Conservation (phyloP, 2,113 vertebrate species). For the Xyrauchen texanus region DNA sequence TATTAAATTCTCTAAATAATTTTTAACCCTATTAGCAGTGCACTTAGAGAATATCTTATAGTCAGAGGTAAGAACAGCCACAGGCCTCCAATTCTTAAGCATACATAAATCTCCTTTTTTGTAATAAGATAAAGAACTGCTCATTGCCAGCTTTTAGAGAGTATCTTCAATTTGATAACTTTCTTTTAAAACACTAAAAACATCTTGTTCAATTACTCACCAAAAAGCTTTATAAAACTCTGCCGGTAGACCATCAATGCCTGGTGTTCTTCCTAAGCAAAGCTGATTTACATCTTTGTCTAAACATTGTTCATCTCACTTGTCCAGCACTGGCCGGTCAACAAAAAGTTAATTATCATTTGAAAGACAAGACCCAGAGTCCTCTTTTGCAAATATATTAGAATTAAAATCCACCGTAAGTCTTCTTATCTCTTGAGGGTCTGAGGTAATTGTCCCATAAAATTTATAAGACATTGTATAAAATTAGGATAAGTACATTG, state of each 20-base stretch:
- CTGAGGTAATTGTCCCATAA: not conserved
- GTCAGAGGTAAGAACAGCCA: not conserved
- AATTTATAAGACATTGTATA: not conserved
- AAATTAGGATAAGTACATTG: not conserved
- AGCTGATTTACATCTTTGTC: not conserved
- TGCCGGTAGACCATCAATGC: not conserved
- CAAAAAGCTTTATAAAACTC: not conserved
- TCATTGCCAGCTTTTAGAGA: not conserved
- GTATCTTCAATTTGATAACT: not conserved
- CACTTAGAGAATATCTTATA: not conserved
- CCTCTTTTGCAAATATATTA: no score
- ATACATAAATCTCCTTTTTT: not conserved
- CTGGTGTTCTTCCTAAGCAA: not conserved
- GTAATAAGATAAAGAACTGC: not conserved
- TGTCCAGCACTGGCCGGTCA: no score
- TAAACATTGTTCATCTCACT: no score
- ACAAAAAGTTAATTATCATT: no score
- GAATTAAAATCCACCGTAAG: no score
- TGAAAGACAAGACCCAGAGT: no score
- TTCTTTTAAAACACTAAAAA: not conserved
- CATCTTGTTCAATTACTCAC: not conserved
- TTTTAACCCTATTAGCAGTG: not conserved
- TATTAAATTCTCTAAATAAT: not conserved
- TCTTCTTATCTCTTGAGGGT: no score
- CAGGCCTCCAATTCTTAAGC: not conserved